phyloP scores from a whole-genome alignment of 2,797 vertebrate genomes.

The Vespertilio murinus region DNA sequence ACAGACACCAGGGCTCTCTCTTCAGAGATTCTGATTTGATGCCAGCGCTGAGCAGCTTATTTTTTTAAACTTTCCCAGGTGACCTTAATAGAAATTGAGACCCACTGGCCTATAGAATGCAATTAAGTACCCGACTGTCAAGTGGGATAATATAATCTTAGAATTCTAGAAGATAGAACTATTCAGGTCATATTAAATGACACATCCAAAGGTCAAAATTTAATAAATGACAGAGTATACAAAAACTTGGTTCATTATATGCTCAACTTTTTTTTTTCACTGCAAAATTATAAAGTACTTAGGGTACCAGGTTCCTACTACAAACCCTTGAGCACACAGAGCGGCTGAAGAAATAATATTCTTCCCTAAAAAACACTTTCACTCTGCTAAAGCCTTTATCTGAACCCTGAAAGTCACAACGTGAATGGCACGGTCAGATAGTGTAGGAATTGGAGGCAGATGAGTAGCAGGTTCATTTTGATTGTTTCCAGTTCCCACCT shows the following conservation, averaged over 20 bases:
- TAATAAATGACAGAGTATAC: conserved; percentile 19
- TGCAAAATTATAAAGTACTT: conserved; percentile 26
- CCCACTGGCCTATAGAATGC: conserved; percentile 6
- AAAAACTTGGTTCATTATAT: conserved; percentile 48
- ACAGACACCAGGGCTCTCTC: not conserved
- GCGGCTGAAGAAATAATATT: conserved; percentile 51
- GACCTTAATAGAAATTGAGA: conserved; percentile 69
- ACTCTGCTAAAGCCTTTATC: not conserved
- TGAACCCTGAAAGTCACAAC: not conserved
- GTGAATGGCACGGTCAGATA: not conserved
- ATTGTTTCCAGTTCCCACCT: not conserved
- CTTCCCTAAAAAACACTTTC: conserved; percentile 22
- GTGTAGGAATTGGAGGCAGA: not conserved
- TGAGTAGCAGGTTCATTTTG: not conserved
- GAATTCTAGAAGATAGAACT: conserved; percentile 46
- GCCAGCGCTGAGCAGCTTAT: not conserved
- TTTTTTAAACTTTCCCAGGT: conserved; percentile 25
- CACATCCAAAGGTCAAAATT: conserved; percentile 50
- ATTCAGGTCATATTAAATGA: conserved; percentile 67
- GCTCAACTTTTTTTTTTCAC: conserved; percentile 33
- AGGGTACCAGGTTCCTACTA: not conserved
- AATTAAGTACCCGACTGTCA: conserved; percentile 69
- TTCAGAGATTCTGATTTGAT: conserved; percentile 10
- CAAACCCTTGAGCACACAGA: not conserved
- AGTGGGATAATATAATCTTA: conserved; percentile 53